A percentile compares a stretch with the other conserved stretches of the same genome.
Evolutionary conservation across 2,113 vertebrate species (phyloP).

Genomic region (Saguinus imperator): DNA sequence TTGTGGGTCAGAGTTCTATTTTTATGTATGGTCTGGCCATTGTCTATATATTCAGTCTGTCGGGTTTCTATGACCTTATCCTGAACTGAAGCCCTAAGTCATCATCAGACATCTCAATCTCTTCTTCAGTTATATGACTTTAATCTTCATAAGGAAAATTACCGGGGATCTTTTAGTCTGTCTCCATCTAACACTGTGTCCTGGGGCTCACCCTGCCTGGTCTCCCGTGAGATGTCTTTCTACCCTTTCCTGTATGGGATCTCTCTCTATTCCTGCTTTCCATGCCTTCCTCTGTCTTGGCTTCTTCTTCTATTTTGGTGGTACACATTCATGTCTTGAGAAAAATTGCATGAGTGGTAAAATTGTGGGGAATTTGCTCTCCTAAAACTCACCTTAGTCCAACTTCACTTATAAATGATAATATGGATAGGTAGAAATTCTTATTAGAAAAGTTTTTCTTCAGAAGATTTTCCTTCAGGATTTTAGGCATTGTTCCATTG

Average conservation of each 20-base stretch:
- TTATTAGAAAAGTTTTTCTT: background rate
- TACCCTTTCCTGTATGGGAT: background rate
- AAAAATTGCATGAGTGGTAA: background rate
- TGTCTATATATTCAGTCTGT: background rate
- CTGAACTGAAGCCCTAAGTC: background rate
- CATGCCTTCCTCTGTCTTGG: background rate
- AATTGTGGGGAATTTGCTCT: background rate
- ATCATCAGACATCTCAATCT: background rate
- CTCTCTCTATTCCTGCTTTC: background rate
- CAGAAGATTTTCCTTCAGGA: background rate
- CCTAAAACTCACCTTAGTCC: background rate
- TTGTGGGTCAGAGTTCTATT: background rate
- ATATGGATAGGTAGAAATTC: background rate
- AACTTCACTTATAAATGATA: background rate
- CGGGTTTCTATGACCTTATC: background rate
- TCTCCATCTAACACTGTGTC: background rate
- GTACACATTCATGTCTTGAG: background rate
- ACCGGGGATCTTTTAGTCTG: background rate
- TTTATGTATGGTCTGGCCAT: background rate
- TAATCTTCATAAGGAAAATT: background rate
- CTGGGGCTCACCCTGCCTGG: background rate
- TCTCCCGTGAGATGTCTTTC: background rate
- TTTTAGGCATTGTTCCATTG: background rate
- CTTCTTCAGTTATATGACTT: background rate
- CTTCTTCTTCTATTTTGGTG: background rate